These are phyloP conservation scores for Idaea aversata DNA, from an alignment of 2,888 invertebrate genomes.

Conservation along the genomic window DNA sequence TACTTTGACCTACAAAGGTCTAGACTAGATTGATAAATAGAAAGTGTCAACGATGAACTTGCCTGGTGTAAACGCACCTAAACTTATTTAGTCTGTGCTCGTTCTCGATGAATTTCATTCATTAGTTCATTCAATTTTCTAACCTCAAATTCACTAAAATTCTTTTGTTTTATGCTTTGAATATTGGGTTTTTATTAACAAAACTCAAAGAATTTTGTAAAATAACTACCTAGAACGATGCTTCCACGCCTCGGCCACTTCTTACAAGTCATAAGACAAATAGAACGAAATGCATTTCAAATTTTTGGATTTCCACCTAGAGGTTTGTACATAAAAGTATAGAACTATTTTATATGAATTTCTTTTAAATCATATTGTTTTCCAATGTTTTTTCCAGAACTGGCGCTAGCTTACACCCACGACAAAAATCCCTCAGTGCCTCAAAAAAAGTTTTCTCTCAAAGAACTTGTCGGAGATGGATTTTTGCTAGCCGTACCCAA, in stretches of 20 bases:
- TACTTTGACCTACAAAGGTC: no score
- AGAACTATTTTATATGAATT: slow-evolving; percentile 5
- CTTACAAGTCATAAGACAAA: slow-evolving; percentile 46
- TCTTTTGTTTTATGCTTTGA: not conserved
- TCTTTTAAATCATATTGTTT: slow-evolving; percentile 10
- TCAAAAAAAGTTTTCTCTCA: slow-evolving; percentile 72
- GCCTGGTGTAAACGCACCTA: not conserved
- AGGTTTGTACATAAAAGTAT: slow-evolving; percentile 40
- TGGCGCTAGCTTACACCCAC: slow-evolving; percentile 56
- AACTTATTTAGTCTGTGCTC: not conserved
- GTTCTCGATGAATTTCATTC: not conserved
- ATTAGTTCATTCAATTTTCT: slow-evolving; percentile 18
- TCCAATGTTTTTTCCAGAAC: slow-evolving; percentile 44
- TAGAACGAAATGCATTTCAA: slow-evolving; percentile 56
- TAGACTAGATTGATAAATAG: no score
- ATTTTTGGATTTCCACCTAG: slow-evolving; percentile 62
- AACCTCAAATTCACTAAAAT: not conserved
- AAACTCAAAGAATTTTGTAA: not conserved
- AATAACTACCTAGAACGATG: slow-evolving; percentile 37
- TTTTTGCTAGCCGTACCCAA: slow-evolving; percentile 92
- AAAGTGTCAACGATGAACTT: not conserved
- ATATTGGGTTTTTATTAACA: not conserved
- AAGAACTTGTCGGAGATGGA: slow-evolving; percentile 85
- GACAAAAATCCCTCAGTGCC: slow-evolving; percentile 35
- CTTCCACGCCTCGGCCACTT: slow-evolving; percentile 47